A percentile compares a stretch with the other conserved stretches of the same genome.
Conservation (phyloP, 2,113 vertebrate genomes). For the human (Homo sapiens) region GRCh38 chr5:3516501-3517000, state of each 20-base stretch:
- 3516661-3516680: not conserved
- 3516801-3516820: not conserved
- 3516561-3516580: fast-evolving
- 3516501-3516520: too few relatives aligned
- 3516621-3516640: fast-evolving
- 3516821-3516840: not conserved
- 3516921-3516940: not conserved
- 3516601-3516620: fast-evolving
- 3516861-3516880: not conserved
- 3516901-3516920: fast-evolving
- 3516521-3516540: too few relatives aligned
- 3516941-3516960: fast-evolving
- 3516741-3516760: fast-evolving
- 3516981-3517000: fast-evolving
- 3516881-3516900: not conserved
- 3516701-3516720: fast-evolving
- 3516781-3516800: not conserved
- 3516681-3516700: fast-evolving
- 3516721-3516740: fast-evolving
- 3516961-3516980: fast-evolving
- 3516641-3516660: fast-evolving
- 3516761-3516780: too few relatives aligned
- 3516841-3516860: not conserved
- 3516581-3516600: fast-evolving
- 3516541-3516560: too few relatives aligned